phyloP scores from a whole-genome alignment of 2,888 invertebrate species.

The Eupelmus urozonus region DNA sequence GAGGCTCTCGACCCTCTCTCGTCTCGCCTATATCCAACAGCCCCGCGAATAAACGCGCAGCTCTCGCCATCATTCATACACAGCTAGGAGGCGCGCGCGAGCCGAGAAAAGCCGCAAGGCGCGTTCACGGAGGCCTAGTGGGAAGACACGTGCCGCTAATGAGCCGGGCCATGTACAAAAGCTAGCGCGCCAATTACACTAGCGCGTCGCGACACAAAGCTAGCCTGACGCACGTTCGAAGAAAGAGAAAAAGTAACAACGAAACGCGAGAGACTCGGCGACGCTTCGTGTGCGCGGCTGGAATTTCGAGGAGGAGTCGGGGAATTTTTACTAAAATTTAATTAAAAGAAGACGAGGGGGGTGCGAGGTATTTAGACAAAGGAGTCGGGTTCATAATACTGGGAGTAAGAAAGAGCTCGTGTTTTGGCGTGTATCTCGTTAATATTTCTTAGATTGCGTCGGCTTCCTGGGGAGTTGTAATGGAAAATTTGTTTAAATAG shows the following conservation, averaged over 20 bases:
- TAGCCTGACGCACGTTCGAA: not conserved
- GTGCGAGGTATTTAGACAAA: not conserved
- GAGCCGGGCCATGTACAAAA: slow-evolving; percentile 59
- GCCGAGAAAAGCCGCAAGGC: not conserved
- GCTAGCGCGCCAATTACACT: slow-evolving; percentile 59
- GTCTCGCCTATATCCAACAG: too few relatives aligned
- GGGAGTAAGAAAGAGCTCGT: not conserved
- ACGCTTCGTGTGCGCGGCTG: too few relatives aligned
- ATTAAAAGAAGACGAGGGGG: not conserved
- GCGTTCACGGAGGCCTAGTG: not conserved
- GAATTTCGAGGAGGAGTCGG: too few relatives aligned
- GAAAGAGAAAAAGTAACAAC: not conserved
- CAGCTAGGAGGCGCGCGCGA: not conserved
- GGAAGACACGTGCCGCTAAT: slow-evolving; percentile 60
- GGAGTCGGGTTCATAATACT: not conserved
- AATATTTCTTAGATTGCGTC: not conserved
- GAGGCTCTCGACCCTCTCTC: too few relatives aligned
- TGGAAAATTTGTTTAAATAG: too few relatives aligned
- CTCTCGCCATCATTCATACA: slow-evolving; percentile 26
- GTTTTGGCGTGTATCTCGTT: not conserved
- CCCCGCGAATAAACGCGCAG: too few relatives aligned
- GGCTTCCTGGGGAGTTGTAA: not conserved
- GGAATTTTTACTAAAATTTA: not conserved
- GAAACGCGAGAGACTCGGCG: too few relatives aligned
- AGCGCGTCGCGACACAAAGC: not conserved